phyloP scores from a whole-genome alignment of 1,140 invertebrate genomes.

The Stegodyphus mimosarum region DNA sequence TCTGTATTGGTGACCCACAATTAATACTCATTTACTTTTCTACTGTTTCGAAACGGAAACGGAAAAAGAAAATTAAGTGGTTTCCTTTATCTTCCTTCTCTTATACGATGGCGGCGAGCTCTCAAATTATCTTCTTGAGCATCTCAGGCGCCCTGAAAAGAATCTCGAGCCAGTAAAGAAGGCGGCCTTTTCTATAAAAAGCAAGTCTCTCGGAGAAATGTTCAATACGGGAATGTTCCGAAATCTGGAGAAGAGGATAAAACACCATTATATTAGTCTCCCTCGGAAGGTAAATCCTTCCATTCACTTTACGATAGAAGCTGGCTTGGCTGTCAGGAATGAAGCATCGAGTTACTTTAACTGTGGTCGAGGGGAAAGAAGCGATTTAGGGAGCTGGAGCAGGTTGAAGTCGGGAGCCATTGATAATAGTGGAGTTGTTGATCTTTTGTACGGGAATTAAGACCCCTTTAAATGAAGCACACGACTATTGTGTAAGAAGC shows the following conservation, averaged over 20 bases:
- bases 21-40: no score
- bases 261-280: slow-evolving; percentile 50
- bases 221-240: not conserved
- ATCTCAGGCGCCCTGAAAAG: no score
- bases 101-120: no score
- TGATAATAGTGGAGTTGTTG: slow-evolving; percentile 52
- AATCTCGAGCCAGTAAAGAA: no score
- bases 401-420: slow-evolving; percentile 39
- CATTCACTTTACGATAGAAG: slow-evolving; percentile 23
- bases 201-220: slow-evolving; percentile 7
- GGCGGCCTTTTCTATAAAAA: not conserved
- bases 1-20: no score
- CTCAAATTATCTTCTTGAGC: no score
- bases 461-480: slow-evolving; percentile 50
- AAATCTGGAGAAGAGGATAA: slow-evolving; percentile 25
- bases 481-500: slow-evolving; percentile 51
- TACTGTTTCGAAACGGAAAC: no score
- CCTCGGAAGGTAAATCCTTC: slow-evolving; percentile 35
- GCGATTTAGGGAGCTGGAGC: slow-evolving; percentile 6
- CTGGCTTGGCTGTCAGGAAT: slow-evolving; percentile 28
- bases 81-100: no score
- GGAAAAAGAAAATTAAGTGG: no score
- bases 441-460: slow-evolving; percentile 57
- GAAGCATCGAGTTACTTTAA: slow-evolving; percentile 33
- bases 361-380: slow-evolving; percentile 20